Conservation (phyloP, 2,113 vertebrate species). For the human (Homo sapiens) region DNA sequence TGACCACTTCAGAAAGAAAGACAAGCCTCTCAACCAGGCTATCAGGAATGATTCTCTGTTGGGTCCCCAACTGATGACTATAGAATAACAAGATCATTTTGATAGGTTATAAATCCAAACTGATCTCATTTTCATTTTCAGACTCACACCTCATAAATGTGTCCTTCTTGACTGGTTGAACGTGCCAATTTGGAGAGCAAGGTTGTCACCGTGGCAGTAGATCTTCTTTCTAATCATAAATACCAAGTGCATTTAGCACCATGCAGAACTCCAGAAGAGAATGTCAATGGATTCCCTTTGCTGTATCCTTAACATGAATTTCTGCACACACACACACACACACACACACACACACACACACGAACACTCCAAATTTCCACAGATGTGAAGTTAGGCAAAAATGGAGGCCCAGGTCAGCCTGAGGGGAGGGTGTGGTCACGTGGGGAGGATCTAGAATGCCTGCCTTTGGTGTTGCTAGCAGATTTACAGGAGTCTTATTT, state of each 20-base stretch:
- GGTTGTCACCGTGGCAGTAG: background rate
- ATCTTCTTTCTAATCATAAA: background rate
- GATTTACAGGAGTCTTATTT: background rate
- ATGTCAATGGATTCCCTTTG: background rate
- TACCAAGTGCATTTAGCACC: background rate
- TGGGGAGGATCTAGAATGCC: background rate
- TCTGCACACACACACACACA: background rate
- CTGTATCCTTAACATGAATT: background rate
- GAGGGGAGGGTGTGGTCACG: too few relatives aligned
- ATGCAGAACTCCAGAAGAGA: background rate
- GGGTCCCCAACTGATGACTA: too few relatives aligned
- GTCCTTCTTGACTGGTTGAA: background rate
- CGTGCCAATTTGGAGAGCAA: background rate
- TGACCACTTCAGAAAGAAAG: background rate
- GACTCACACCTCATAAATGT: background rate
- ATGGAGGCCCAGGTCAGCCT: background rate
- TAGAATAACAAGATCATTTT: background rate
- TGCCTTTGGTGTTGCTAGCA: background rate
- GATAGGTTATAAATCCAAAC: background rate
- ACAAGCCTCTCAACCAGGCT: background rate
- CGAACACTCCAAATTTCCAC: background rate
- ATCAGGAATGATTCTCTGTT: background rate
- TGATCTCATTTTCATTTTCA: background rate
- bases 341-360: background rate
- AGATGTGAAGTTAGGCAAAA: background rate